phyloP scores from a whole-genome alignment of 2,888 invertebrate genomes.

The Hirtodrosophila trivittata region DNA sequence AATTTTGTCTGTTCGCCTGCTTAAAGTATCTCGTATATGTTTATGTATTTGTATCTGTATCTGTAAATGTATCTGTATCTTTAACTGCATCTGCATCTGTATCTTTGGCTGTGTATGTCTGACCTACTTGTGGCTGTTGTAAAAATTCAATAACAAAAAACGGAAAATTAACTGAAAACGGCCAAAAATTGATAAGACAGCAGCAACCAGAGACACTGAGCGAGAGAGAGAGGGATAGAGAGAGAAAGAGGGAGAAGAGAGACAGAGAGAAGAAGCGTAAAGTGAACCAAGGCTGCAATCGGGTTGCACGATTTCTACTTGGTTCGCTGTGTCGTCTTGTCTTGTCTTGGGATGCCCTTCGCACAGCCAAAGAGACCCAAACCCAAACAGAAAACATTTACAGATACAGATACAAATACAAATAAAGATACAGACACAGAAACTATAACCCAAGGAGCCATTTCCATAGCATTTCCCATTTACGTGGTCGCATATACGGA shows the following conservation, averaged over 20 bases:
- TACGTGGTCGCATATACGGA: slow-evolving; percentile 61
- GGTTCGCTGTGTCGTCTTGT: too few species aligned
- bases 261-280: slow-evolving; percentile 29
- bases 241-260: not conserved
- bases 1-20: slow-evolving; percentile 7
- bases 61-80: slow-evolving; percentile 14
- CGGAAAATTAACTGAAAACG: slow-evolving; percentile 73
- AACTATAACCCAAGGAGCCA: slow-evolving; percentile 48
- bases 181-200: slow-evolving; percentile 66
- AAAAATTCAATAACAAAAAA: slow-evolving; percentile 73
- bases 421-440: slow-evolving; percentile 10
- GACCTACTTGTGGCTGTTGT: slow-evolving; percentile 71
- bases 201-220: slow-evolving; percentile 31
- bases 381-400: too few species aligned
- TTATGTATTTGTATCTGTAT: not conserved
- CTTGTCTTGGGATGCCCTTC: slow-evolving; percentile 62
- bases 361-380: slow-evolving; percentile 14
- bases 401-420: slow-evolving; percentile 13
- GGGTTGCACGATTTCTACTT: slow-evolving; percentile 68
- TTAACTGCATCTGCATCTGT: slow-evolving; percentile 20
- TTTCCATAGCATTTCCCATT: slow-evolving; percentile 71
- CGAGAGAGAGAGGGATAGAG: too few species aligned
- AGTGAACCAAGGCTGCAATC: slow-evolving; percentile 55
- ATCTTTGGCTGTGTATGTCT: slow-evolving; percentile 50
- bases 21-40: not conserved